phyloP scores from a whole-genome alignment of 2,888 invertebrate species.

The Limnephilus rhombicus region DNA sequence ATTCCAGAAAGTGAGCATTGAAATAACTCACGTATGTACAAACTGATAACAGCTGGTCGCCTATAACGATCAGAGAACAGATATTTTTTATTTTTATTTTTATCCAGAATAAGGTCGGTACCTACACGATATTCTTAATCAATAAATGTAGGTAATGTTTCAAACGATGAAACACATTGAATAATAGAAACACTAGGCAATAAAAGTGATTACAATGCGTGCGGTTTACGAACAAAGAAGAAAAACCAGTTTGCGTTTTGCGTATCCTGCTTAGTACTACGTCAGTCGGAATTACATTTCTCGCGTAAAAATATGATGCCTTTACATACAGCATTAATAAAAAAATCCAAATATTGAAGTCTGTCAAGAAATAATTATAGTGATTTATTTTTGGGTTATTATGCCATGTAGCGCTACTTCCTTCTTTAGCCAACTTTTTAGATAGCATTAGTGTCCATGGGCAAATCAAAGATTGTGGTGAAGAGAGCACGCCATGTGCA shows the following conservation, averaged over 20 bases:
- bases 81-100: too few species aligned
- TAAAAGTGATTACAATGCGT: conserved; percentile 16
- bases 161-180: background rate
- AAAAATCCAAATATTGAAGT: too few species aligned
- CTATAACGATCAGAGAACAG: background rate
- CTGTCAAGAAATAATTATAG: too few species aligned
- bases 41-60: background rate
- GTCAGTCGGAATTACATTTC: background rate
- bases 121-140: background rate
- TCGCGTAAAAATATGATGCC: too few species aligned
- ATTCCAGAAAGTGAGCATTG: background rate
- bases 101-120: background rate
- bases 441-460: too few species aligned
- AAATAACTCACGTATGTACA: background rate
- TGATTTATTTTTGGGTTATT: too few species aligned
- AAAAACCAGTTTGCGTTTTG: background rate
- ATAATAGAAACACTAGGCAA: background rate
- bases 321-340: too few species aligned
- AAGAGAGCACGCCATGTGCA: too few species aligned
- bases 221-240: background rate
- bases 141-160: background rate
- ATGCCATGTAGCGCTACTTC: too few species aligned
- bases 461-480: too few species aligned
- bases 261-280: background rate
- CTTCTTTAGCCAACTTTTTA: too few species aligned